Evolutionary conservation across 2,797 vertebrate genomes (phyloP).

Genomic region (Notoglanidium macrostoma): DNA sequence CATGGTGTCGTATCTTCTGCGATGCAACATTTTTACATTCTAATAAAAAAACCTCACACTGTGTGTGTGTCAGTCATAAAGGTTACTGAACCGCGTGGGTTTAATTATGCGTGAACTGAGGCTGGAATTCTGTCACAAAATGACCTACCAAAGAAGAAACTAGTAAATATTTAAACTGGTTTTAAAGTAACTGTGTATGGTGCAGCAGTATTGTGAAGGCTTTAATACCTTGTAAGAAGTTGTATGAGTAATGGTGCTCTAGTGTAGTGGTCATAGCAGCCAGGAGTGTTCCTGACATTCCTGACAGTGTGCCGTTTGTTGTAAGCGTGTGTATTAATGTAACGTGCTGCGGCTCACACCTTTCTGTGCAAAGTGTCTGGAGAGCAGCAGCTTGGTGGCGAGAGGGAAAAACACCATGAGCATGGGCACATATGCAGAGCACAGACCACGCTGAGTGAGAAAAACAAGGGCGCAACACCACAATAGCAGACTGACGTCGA

Average conservation of each 20-base stretch:
- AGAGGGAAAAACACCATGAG: slow-evolving; percentile 92
- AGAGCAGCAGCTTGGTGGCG: slow-evolving; percentile 79
- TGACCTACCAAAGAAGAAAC: neutral
- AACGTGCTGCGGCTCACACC: slow-evolving; percentile 66
- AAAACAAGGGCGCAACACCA: slow-evolving; percentile 83
- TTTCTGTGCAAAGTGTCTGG: slow-evolving; percentile 80
- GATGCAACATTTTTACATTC: too few relatives aligned
- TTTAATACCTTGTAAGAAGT: neutral
- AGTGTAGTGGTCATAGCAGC: neutral
- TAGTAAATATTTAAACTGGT: neutral
- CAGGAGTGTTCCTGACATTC: neutral
- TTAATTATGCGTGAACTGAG: neutral
- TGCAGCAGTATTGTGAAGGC: neutral
- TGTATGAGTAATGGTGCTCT: too few relatives aligned
- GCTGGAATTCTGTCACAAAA: neutral
- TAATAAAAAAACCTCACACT: neutral
- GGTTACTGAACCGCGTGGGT: neutral
- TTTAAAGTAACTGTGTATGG: too few relatives aligned
- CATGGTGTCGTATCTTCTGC: neutral
- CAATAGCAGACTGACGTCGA: slow-evolving; percentile 85
- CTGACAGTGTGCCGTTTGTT: neutral
- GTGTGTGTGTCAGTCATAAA: neutral
- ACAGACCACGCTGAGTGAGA: slow-evolving; percentile 83
- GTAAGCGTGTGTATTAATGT: neutral
- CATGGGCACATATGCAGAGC: slow-evolving; percentile 88